These are phyloP conservation scores for Thymallus thymallus DNA, from an alignment of 2,113 vertebrate genomes.

Conservation along the genomic window DNA sequence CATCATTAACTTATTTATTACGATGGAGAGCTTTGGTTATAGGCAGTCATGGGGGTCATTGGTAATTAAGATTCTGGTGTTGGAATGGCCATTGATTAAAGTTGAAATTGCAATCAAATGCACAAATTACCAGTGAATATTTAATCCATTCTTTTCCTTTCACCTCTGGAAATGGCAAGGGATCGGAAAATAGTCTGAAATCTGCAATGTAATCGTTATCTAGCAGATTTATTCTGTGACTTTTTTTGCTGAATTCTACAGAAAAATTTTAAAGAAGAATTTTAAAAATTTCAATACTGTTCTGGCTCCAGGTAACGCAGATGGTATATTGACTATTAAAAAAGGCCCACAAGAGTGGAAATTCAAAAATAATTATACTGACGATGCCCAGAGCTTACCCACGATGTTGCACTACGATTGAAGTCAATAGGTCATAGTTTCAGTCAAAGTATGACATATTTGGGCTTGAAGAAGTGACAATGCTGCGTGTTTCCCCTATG, in stretches of 20 bases:
- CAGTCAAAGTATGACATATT: too few relatives aligned
- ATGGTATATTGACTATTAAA: too few relatives aligned
- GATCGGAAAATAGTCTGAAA: background rate
- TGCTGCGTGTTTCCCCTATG: too few relatives aligned
- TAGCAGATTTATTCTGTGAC: background rate
- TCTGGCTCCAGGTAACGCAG: too few relatives aligned
- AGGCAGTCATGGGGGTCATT: background rate
- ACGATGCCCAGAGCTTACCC: too few relatives aligned
- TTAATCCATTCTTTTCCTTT: background rate
- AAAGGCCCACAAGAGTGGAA: too few relatives aligned
- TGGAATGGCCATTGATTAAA: slow-evolving; percentile 15
- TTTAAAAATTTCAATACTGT: too few relatives aligned
- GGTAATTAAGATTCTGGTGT: slow-evolving; percentile 12
- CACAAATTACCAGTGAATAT: background rate
- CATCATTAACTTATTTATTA: slow-evolving; percentile 11
- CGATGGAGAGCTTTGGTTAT: slow-evolving; percentile 6
- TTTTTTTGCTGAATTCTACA: background rate
- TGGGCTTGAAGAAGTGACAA: too few relatives aligned
- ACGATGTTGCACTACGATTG: too few relatives aligned
- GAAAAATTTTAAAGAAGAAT: too few relatives aligned
- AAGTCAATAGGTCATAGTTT: too few relatives aligned
- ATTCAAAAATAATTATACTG: too few relatives aligned
- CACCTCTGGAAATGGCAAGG: background rate
- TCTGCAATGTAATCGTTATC: background rate
- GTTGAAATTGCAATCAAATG: slow-evolving; percentile 20